These are phyloP conservation scores for Euura lappo DNA, from an alignment of 1,140 invertebrate species.

Conservation along the genomic window DNA sequence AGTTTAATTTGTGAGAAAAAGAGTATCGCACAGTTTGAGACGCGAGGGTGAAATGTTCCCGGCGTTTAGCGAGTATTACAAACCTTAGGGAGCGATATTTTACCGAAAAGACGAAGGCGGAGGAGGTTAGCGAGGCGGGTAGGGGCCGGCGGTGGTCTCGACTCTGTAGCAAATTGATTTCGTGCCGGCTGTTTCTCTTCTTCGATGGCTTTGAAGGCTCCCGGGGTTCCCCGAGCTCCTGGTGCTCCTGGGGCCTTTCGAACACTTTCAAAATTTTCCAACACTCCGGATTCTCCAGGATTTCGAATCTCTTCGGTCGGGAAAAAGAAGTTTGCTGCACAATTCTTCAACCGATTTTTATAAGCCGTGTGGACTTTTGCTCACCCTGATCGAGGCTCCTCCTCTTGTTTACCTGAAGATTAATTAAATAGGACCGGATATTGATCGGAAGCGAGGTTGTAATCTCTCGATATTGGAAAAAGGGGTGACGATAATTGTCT, in stretches of 20 bases:
- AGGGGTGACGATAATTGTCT: not conserved
- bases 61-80: not conserved
- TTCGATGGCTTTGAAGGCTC: not conserved
- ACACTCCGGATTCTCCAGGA: too few relatives aligned
- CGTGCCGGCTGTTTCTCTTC: not conserved
- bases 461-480: not conserved
- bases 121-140: not conserved
- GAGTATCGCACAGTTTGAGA: not conserved
- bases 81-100: not conserved
- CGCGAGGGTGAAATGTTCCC: not conserved
- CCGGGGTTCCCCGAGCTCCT: not conserved
- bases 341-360: too few relatives aligned
- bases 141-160: not conserved
- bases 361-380: too few relatives aligned
- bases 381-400: not conserved
- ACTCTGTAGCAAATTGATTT: conserved; percentile 2
- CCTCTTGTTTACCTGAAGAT: not conserved
- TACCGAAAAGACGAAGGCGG: not conserved
- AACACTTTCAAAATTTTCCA: too few relatives aligned
- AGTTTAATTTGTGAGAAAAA: not conserved
- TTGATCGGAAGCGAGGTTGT: not conserved
- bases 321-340: not conserved
- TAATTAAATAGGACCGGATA: not conserved
- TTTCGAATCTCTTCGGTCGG: not conserved
- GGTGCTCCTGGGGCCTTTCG: too few relatives aligned